Evolutionary conservation across 2,888 invertebrate species (phyloP), one percentile per base, ranked within the genome.

Genomic region (Endotricha flammealis): DNA sequence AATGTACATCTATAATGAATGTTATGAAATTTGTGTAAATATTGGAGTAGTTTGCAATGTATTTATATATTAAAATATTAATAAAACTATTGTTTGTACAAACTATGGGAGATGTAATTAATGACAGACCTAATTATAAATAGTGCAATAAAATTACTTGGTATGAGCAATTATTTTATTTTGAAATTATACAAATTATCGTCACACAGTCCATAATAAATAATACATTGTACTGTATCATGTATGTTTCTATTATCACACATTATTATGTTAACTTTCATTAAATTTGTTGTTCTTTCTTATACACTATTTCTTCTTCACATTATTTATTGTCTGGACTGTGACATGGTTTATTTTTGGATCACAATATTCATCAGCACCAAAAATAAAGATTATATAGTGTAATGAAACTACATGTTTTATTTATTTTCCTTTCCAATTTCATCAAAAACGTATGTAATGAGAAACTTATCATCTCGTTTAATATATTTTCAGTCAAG

Each of bases 361-460:
- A 64, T 61, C 56, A 69, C 58, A 57, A 64, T 67, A 64, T 70
- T 69, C 65, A 70, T 67, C 64, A 65, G 72, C 73, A 73, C 71
- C 65, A 55, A 66, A 49, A 68, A 64, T 68, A 69, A 71, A 71
- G 47, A 44, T 67, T 70, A 53, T 65, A 64, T 60, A 60, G 62
- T 61, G 56, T 56, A 46, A 44, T 25, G 10, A 8, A 5, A n/a
- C n/a, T n/a, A n/a, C n/a, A n/a, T 5, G 17, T 17, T 17, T 5
- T 17, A 32, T 22, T 48, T 42, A 36, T 56, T 52, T 50, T 47
- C 41, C 44, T 46, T 36, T 36, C 27, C 36, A 11, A 30, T 17
- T 10, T 5, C 2, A 11, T 11, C n/a, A n/a, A n/a, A n/a, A n/a
- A n/a, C n/a, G n/a, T n/a, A n/a, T n/a, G n/a, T n/a, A n/a, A 22